Evolutionary conservation across 92 coral and sea anemone species (phyloP), one percentile per base, ranked within the genome.

Genomic region (Porites cylindrica): DNA sequence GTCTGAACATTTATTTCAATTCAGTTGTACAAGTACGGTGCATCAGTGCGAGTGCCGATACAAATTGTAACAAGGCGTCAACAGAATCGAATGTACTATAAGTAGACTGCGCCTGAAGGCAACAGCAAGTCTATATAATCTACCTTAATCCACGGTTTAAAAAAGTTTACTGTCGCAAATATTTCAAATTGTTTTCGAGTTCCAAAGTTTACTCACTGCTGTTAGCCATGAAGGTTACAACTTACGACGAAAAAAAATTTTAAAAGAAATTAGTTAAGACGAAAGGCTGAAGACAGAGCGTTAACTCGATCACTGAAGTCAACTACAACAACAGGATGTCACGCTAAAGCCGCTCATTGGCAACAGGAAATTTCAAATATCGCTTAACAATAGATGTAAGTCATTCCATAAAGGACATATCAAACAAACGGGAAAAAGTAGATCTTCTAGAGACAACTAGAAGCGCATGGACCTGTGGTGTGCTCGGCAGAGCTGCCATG

Each of bases 351-450:
- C 29, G 32, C 67, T 23, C 20, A 58, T 51, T 60, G 18, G 67
- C 13, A 64, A 64, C 51, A 60, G 82, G 72, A 78, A 78, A 2
- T 80, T 24, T 75, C 53, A 56, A 75, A 75, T 52, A 19, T 10
- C 20, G 78, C 6, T 53, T 80, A 24, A 79, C 73, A 79, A 80
- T 80, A 23, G 84, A 56, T 10, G 2, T 56, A 38, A 56, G 14
- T 56, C 61, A 56, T 56, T 14, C 16, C 47, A 0, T 38, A 38
- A 5, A 38, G 8, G 61, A 56, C 16, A 7, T 2, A 56, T 56
- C 9, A 32, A 23, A 29, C 70, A 79, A 78, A 80, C 65, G 47
- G 84, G 84, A 67, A 80, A 67, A 66, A 80, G 10, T 21, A 0
- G 13, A 11, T 8, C 14, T 17, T 7, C 51, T 14, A 6, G 68